These are phyloP conservation scores for Macropus fuliginosus DNA, from an alignment of 2,797 vertebrate species.

Conservation along the genomic window DNA sequence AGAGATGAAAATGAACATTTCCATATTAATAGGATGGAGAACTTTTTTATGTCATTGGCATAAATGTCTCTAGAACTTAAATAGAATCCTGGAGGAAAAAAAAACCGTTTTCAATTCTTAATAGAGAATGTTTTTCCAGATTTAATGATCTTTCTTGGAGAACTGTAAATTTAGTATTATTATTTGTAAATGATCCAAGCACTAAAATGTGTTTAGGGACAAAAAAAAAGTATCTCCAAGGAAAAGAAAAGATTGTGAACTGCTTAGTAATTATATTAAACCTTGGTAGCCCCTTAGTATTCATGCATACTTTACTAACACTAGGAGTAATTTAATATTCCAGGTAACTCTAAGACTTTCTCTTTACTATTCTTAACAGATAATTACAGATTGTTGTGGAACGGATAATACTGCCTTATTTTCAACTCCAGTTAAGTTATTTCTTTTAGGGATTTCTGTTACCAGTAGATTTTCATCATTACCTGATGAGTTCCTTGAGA, in stretches of 20 bases:
- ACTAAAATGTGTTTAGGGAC: neutral
- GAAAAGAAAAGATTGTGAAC: neutral
- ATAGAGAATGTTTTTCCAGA: neutral
- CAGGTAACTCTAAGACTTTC: neutral
- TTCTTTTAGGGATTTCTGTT: neutral
- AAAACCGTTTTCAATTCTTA: neutral
- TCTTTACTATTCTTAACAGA: constrained; percentile 3
- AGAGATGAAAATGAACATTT: neutral
- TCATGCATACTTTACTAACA: constrained; percentile 2
- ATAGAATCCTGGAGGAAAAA: neutral
- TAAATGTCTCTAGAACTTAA: neutral
- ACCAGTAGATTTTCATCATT: neutral
- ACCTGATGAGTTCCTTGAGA: neutral
- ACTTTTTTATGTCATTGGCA: neutral
- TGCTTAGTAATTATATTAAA: neutral
- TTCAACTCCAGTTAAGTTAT: neutral
- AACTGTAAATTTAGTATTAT: neutral
- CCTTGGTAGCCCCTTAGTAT: neutral
- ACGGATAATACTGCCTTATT: constrained; percentile 1
- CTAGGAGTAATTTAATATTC: constrained; percentile 27
- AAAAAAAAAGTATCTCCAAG: neutral
- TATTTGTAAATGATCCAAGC: neutral
- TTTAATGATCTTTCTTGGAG: neutral
- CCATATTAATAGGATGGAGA: neutral
- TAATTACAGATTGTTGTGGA: constrained; percentile 19